Percentiles rank a stretch among this genome's conserved stretches.
phyloP scores from a whole-genome alignment of 2,888 invertebrate genomes.

The Athrips mouffetella region DNA sequence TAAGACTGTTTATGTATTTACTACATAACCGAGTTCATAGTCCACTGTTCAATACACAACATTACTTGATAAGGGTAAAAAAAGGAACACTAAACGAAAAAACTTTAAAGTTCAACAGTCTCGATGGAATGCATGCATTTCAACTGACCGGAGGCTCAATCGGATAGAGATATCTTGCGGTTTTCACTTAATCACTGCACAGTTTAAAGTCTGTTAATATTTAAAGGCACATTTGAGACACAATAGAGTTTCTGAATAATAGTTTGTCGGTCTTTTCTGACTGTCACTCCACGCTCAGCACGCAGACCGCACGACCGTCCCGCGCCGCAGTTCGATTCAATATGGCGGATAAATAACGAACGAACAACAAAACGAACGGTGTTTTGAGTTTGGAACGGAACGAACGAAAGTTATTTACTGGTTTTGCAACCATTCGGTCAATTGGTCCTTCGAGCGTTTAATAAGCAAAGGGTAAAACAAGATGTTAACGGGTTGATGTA shows the following conservation, averaged over 20 bases:
- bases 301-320: constrained; percentile 43
- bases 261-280: constrained; percentile 50
- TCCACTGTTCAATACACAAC: constrained; percentile 43
- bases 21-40: constrained; percentile 35
- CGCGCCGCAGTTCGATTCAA: constrained; percentile 51
- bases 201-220: constrained; percentile 32
- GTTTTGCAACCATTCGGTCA: constrained; percentile 8
- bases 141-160: constrained; percentile 49
- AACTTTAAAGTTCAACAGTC: constrained; percentile 73
- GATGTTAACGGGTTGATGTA: too few species aligned
- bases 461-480: too few species aligned
- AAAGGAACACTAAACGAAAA: constrained; percentile 59
- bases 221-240: constrained; percentile 36
- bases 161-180: constrained; percentile 27
- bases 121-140: constrained; percentile 73
- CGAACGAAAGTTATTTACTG: constrained; percentile 14
- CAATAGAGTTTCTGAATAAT: constrained; percentile 50
- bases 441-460: neutral
- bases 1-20: constrained; percentile 26
- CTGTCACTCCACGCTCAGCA: constrained; percentile 61
- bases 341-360: constrained; percentile 53
- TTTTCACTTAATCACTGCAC: constrained; percentile 42
- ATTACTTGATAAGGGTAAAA: constrained; percentile 61
- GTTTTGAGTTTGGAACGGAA: constrained; percentile 16
- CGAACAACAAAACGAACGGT: constrained; percentile 31